These are phyloP conservation scores for Drymonia ruficornis DNA, from an alignment of 2,888 invertebrate genomes.

Conservation along the genomic window DNA sequence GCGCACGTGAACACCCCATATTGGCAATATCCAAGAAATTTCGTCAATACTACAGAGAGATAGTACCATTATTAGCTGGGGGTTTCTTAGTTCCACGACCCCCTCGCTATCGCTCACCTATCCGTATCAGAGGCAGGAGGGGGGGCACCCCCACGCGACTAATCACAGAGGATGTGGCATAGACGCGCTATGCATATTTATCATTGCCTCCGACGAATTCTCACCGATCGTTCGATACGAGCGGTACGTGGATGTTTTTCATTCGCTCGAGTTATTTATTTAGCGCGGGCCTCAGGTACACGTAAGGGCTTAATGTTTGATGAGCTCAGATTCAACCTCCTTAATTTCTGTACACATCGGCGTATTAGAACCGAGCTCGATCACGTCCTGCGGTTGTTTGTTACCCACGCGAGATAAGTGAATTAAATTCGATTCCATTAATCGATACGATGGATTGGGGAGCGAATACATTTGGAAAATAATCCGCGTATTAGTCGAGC, in stretches of 20 bases:
- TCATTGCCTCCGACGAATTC: conserved; percentile 77
- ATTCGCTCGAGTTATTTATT: conserved; percentile 79
- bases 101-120: conserved; percentile 83
- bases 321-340: conserved; percentile 74
- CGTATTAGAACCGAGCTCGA: conserved; percentile 54
- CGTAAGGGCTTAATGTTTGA: conserved; percentile 76
- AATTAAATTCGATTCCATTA: conserved; percentile 55
- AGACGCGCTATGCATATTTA: conserved; percentile 85
- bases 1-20: conserved; percentile 75
- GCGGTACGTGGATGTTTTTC: conserved; percentile 76
- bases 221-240: conserved; percentile 67
- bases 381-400: conserved; percentile 59
- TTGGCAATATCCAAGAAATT: conserved; percentile 83
- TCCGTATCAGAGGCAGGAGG: conserved; percentile 70
- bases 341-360: conserved; percentile 70
- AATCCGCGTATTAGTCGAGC: conserved; percentile 25
- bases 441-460: conserved; percentile 30
- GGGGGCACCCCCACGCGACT: conserved; percentile 68
- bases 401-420: conserved; percentile 50
- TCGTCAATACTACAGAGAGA: conserved; percentile 76
- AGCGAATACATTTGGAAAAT: conserved; percentile 33
- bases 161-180: conserved; percentile 83
- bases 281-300: conserved; percentile 69
- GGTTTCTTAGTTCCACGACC: conserved; percentile 70
- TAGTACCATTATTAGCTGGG: conserved; percentile 80